phyloP scores from a whole-genome alignment of 2,113 vertebrate species.

The Isichthys henryi region DNA sequence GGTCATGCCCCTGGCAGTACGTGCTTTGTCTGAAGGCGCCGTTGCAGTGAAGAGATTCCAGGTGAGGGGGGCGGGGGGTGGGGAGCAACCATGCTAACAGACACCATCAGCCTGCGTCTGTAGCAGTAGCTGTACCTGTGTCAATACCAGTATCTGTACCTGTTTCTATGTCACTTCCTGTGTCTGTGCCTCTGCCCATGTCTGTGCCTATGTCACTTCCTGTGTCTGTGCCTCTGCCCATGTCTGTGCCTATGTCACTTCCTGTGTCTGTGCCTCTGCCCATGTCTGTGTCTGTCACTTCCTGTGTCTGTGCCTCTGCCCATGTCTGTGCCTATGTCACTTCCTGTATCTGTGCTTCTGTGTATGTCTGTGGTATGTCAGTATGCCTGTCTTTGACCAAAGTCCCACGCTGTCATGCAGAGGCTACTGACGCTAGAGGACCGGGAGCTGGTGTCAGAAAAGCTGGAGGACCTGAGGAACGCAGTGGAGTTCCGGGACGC shows the following conservation, averaged over 20 bases:
- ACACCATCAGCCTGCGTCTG: background rate
- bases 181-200: too few species aligned
- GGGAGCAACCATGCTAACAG: background rate
- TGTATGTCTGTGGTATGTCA: background rate
- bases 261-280: background rate
- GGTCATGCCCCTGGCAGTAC: slow-evolving; percentile 65
- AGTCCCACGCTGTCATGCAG: slow-evolving; percentile 38
- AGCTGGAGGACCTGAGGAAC: slow-evolving; percentile 52
- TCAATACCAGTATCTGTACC: background rate
- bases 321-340: background rate
- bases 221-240: too few species aligned
- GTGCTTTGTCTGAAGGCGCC: slow-evolving; percentile 61
- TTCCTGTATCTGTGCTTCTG: background rate
- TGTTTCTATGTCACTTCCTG: background rate
- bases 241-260: too few species aligned
- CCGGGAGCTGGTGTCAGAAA: slow-evolving; percentile 45
- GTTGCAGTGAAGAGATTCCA: slow-evolving; percentile 68
- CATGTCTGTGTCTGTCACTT: too few species aligned
- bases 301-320: too few species aligned
- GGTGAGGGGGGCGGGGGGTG: slow-evolving; percentile 38
- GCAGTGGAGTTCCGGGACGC: slow-evolving; percentile 60
- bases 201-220: too few species aligned
- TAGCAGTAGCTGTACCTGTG: background rate
- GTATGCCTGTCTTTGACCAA: background rate
- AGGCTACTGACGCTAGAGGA: slow-evolving; percentile 68